Evolutionary conservation across 2,113 vertebrate species (phyloP).

Genomic region (Callorhinus ursinus): DNA sequence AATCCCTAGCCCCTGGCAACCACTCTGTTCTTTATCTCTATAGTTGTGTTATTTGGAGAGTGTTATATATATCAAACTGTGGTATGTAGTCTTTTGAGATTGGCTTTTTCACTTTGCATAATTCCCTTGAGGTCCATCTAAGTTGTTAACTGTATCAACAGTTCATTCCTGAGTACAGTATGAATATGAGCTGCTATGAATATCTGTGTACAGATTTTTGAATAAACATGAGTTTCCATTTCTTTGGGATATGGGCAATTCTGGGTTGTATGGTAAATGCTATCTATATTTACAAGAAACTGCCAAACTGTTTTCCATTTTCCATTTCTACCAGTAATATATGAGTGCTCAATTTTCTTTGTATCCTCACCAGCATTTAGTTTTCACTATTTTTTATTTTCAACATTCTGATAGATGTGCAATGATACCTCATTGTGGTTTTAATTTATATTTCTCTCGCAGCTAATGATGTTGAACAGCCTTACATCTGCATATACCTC

Average conservation of each 20-base stretch:
- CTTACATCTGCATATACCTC: background rate
- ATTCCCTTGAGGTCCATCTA: background rate
- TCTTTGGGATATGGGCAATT: background rate
- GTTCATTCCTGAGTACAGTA: background rate
- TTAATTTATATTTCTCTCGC: conserved; percentile 1
- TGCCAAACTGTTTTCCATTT: conserved; percentile 27
- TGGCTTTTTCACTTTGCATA: background rate
- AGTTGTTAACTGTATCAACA: background rate
- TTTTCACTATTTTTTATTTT: conserved; percentile 31
- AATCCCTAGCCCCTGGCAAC: background rate
- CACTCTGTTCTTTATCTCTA: background rate
- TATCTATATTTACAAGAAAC: background rate
- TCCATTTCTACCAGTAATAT: background rate
- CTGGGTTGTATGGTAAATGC: background rate
- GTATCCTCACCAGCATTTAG: background rate
- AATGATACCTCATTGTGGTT: background rate
- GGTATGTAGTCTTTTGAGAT: background rate
- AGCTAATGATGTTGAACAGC: background rate
- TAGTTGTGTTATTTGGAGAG: conserved; percentile 15
- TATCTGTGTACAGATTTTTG: background rate
- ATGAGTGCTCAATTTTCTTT: background rate
- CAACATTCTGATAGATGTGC: background rate
- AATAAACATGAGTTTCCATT: conserved; percentile 17
- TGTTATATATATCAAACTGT: background rate
- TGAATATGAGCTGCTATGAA: background rate